These are phyloP conservation scores for Actinernus sp. DNA, from an alignment of 92 coral and sea anemone genomes.

Conservation along the genomic window DNA sequence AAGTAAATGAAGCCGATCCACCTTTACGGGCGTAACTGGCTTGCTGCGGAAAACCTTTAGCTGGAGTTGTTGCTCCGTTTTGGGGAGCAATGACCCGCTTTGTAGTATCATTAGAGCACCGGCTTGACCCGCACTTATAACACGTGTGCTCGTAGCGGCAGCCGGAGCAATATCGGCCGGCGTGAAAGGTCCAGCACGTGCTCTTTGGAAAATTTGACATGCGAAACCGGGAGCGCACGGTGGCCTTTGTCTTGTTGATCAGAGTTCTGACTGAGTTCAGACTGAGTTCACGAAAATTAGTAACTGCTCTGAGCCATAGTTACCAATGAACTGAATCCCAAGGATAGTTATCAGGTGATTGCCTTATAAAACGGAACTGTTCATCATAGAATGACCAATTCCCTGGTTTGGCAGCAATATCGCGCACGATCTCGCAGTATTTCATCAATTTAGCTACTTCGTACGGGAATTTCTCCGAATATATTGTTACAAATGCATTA, in stretches of 20 bases:
- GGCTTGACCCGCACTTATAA: constrained; percentile 9
- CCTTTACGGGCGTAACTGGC: constrained; percentile 20
- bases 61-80: not conserved
- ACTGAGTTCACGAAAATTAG: constrained; percentile 5
- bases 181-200: constrained; percentile 28
- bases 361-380: constrained; percentile 26
- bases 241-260: no score
- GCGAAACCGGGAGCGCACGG: no score
- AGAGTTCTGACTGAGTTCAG: no score
- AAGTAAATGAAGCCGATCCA: constrained; percentile 11
- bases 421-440: constrained; percentile 36
- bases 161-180: constrained; percentile 12
- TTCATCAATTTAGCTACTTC: constrained; percentile 27
- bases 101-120: constrained; percentile 1
- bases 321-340: constrained; percentile 47
- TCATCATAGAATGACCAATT: constrained; percentile 45
- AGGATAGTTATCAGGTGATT: constrained; percentile 21
- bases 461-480: not conserved
- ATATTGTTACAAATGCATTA: constrained; percentile 22
- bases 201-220: no score
- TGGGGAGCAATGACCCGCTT: constrained; percentile 4
- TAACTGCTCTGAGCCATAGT: constrained; percentile 22
- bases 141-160: constrained; percentile 28
- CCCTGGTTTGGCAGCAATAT: constrained; percentile 5
- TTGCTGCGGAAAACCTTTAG: constrained; percentile 1